Base-by-base conservation (phyloP, 2,888 invertebrate genomes). In the Amblyteles armatorius region DNA sequence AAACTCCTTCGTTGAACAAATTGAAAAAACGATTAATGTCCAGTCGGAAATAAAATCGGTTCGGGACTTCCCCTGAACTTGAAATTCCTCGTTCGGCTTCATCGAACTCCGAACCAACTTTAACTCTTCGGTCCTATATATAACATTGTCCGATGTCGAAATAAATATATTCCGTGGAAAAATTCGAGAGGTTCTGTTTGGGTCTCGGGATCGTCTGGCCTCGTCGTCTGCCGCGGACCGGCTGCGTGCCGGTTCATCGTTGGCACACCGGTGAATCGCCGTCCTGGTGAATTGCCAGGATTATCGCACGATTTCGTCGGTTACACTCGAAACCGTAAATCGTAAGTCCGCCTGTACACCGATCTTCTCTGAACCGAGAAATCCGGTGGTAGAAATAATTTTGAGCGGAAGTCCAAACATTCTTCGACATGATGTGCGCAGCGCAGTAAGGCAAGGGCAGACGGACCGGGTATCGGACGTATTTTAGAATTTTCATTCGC, bases 281-380 rank as follows among this genome's bases (percentile, higher is more conserved):
- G 44, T 83, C 40, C 76, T 87, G 87, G 84, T 74, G 22, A 79
- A 74, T 71, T 76, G 87, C 87, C 87, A 87, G 77, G 63, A 86
- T 86, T 86, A 79, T 76, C 26, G 82, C 57, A 78, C 65, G 79
- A 73, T 67, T 73, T 40, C 26, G 33, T 67, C 65, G 40, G 36
- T 63, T 40, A 29, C 44, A 52, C 57, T 55, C 36, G 44, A 3
- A 44, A 19, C 6, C 50, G 11, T 29, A 55, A 36, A 26, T 52
- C 26, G 60, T 40, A 40, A 33, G 50, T 22, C 16, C 50, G 33
- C 50, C 29, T 11, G 44, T 65, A 68, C 4, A 11, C 26, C 19
- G 26, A 19, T 26, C 11, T 22, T 57, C 57, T 57, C 44, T 33
- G 16, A 63, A 63, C 29, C 63, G 68, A n/a, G 69, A 57, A 79